These are phyloP conservation scores for Ditula angustiorana DNA, from an alignment of 2,888 invertebrate species.

Conservation along the genomic window DNA sequence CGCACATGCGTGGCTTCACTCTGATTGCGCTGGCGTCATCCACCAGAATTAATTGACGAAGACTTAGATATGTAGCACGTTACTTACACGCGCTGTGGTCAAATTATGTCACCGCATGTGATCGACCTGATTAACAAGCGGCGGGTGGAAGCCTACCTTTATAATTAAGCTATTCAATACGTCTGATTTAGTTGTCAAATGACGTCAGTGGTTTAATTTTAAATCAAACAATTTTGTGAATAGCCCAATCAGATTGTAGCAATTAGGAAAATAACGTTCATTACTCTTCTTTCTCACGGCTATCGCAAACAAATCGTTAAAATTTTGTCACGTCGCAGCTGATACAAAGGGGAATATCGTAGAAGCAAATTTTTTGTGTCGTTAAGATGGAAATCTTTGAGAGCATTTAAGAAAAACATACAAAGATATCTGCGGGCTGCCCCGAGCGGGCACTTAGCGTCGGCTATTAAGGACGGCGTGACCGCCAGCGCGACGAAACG, in stretches of 20 bases:
- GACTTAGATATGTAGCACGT: constrained; percentile 58
- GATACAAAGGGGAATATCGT: constrained; percentile 58
- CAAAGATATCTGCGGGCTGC: constrained; percentile 75
- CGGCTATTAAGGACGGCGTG: constrained; percentile 81
- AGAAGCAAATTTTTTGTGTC: constrained; percentile 70
- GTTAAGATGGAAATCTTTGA: constrained; percentile 80
- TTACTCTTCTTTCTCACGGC: constrained; percentile 6
- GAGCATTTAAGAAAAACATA: constrained; percentile 76
- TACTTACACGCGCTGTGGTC: constrained; percentile 38
- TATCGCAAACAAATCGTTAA: constrained; percentile 2
- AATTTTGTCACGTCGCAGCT: constrained; percentile 22
- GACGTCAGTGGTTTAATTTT: constrained; percentile 14
- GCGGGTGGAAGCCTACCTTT: constrained; percentile 25
- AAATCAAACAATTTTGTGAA: constrained; percentile 14
- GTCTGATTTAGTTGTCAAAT: constrained; percentile 23
- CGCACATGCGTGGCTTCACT: constrained; percentile 48
- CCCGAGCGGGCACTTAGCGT: constrained; percentile 83
- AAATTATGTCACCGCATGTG: constrained; percentile 20
- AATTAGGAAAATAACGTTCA: constrained; percentile 6
- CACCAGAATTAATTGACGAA: constrained; percentile 76
- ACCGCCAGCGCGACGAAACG: constrained; percentile 82
- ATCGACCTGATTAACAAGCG: constrained; percentile 21
- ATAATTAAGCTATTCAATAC: constrained; percentile 25
- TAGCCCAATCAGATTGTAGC: constrained; percentile 15
- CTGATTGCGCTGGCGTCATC: constrained; percentile 61